Evolutionary conservation across 1,140 invertebrate genomes (phyloP).

Genomic region (Ceratoteleas bidentatus): DNA sequence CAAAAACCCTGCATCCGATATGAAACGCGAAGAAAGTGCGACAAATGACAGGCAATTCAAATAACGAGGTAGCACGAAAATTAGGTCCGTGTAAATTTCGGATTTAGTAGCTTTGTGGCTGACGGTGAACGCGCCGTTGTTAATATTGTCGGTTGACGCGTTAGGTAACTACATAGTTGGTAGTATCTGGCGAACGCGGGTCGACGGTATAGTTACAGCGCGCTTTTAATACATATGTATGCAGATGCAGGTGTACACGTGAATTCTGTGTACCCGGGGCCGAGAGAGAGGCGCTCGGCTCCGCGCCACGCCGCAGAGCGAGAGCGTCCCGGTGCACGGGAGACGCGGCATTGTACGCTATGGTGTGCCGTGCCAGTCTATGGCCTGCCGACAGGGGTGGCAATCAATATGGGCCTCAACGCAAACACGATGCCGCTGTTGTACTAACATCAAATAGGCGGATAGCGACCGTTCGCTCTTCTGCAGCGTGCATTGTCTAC

Average conservation of each 20-base stretch:
- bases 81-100: conserved; percentile 68
- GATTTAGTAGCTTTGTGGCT: conserved; percentile 74
- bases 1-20: too few species aligned
- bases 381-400: conserved; percentile 78
- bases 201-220: conserved; percentile 63
- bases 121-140: conserved; percentile 78
- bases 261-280: conserved; percentile 62
- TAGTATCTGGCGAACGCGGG: conserved; percentile 71
- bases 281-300: conserved; percentile 59
- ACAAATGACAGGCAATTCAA: conserved; percentile 57
- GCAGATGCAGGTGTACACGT: conserved; percentile 65
- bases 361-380: conserved; percentile 71
- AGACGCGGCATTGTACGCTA: conserved; percentile 74
- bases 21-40: too few species aligned
- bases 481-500: conserved; percentile 75
- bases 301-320: conserved; percentile 25
- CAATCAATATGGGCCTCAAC: conserved; percentile 82
- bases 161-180: conserved; percentile 73
- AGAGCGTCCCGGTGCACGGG: conserved; percentile 49
- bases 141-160: conserved; percentile 78
- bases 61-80: conserved; percentile 57
- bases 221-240: conserved; percentile 66
- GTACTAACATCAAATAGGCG: conserved; percentile 83
- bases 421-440: conserved; percentile 81
- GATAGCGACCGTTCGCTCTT: conserved; percentile 78